These are phyloP conservation scores for Sebastes reedi DNA, from an alignment of 2,797 vertebrate species.

Conservation along the genomic window DNA sequence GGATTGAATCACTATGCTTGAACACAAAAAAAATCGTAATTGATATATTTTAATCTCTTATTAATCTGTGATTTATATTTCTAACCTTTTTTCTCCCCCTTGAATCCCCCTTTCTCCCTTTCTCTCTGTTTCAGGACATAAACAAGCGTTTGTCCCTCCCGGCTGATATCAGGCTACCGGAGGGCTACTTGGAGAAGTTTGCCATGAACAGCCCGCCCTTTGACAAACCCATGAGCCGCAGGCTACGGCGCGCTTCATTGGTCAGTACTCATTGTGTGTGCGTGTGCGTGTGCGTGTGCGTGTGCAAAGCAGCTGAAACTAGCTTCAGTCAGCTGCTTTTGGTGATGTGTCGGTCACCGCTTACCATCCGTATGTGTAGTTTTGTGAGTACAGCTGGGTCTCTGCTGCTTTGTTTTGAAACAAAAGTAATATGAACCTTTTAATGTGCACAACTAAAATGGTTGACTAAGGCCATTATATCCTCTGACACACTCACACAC, in stretches of 20 bases:
- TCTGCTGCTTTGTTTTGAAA: conserved; percentile 38
- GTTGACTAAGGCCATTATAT: conserved; percentile 35
- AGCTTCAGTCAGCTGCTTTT: conserved; percentile 6
- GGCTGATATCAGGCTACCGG: conserved; percentile 85
- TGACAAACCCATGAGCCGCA: conserved; percentile 86
- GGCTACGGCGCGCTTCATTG: conserved; percentile 83
- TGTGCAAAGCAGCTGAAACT: conserved; percentile 20
- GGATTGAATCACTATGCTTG: background rate
- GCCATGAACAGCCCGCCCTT: conserved; percentile 86
- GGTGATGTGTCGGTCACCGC: background rate
- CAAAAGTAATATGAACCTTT: conserved; percentile 35
- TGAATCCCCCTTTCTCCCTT: background rate
- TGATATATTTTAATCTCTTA: background rate
- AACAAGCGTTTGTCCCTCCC: conserved; percentile 87
- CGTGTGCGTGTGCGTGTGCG: background rate
- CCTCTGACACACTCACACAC: conserved; percentile 5
- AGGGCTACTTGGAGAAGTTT: conserved; percentile 87
- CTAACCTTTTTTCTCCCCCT: background rate
- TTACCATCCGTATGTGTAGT: background rate
- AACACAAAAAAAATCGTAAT: background rate
- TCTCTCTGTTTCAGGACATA: conserved; percentile 80
- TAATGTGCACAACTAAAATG: conserved; percentile 34
- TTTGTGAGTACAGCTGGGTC: background rate
- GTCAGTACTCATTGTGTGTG: conserved; percentile 69
- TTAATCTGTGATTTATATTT: background rate